A percentile compares a stretch with the other conserved stretches of the same genome.
Conservation (phyloP, 2,797 vertebrate species). For the Catamblyrhynchus diadema region DNA sequence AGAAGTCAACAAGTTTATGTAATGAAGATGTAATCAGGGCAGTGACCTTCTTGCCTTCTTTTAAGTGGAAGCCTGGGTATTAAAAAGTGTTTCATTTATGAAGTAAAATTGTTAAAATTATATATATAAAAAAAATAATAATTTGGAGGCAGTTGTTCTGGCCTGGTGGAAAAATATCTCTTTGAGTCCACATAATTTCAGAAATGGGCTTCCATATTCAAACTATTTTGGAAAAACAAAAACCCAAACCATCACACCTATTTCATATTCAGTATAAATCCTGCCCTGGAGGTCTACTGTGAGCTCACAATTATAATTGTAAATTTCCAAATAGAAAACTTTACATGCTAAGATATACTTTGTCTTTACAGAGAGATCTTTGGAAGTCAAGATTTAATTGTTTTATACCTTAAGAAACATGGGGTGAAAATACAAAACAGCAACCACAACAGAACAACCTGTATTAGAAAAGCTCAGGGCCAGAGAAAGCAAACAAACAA, state of each 20-base stretch:
- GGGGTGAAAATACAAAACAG: neutral
- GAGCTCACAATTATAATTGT: conserved; percentile 42
- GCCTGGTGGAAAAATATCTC: neutral
- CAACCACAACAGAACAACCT: neutral
- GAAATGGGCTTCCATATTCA: neutral
- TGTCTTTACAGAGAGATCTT: neutral
- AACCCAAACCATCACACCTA: neutral
- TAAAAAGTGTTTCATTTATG: neutral
- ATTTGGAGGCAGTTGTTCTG: neutral
- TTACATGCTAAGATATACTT: neutral
- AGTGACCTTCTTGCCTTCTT: neutral
- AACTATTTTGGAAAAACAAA: neutral
- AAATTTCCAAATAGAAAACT: conserved; percentile 45
- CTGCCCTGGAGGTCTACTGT: neutral
- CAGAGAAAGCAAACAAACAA: neutral
- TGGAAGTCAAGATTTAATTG: conserved; percentile 16
- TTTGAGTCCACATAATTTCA: neutral
- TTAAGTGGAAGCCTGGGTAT: neutral
- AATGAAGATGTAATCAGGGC: neutral
- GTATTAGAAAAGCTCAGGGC: neutral
- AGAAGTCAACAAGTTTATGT: neutral
- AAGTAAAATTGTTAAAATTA: neutral
- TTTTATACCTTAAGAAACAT: neutral
- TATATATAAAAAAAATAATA: rapidly evolving
- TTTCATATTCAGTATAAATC: conserved; percentile 37